Percentiles rank a stretch among this genome's conserved stretches.
Evolutionary conservation across 2,888 invertebrate species (phyloP).

Genomic region (Lamellibrachia satsuma): DNA sequence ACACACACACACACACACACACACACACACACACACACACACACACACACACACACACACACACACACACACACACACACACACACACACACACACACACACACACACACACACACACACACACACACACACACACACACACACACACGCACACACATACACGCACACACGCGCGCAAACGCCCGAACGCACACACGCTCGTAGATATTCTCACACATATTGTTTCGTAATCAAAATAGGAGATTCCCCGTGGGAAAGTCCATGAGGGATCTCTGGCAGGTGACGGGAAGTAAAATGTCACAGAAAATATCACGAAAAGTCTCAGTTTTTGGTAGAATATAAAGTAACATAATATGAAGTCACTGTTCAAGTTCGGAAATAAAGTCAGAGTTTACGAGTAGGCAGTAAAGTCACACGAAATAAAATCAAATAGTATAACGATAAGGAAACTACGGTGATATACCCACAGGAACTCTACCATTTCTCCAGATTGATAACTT

Average conservation of each 20-base stretch:
- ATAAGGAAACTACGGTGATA: background rate
- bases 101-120: too few species aligned
- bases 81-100: background rate
- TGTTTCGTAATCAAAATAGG: background rate
- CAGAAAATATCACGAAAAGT: background rate
- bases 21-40: conserved; percentile 13
- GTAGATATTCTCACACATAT: too few species aligned
- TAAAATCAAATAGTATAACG: background rate
- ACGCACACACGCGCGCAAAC: too few species aligned
- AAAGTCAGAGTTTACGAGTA: too few species aligned
- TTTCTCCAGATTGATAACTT: too few species aligned
- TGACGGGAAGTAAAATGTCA: background rate
- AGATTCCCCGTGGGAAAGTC: background rate
- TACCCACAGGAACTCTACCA: too few species aligned
- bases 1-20: background rate
- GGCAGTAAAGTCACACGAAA: background rate
- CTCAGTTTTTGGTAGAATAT: background rate
- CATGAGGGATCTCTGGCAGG: background rate
- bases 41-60: background rate
- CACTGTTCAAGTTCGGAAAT: too few species aligned
- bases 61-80: background rate
- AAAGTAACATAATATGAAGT: background rate
- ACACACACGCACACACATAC: too few species aligned
- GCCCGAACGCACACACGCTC: too few species aligned
- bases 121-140: background rate